A percentile compares a stretch with the other conserved stretches of the same genome.
These are phyloP conservation scores for Tenthredo livida DNA, from an alignment of 2,888 invertebrate genomes.

Conservation along the genomic window DNA sequence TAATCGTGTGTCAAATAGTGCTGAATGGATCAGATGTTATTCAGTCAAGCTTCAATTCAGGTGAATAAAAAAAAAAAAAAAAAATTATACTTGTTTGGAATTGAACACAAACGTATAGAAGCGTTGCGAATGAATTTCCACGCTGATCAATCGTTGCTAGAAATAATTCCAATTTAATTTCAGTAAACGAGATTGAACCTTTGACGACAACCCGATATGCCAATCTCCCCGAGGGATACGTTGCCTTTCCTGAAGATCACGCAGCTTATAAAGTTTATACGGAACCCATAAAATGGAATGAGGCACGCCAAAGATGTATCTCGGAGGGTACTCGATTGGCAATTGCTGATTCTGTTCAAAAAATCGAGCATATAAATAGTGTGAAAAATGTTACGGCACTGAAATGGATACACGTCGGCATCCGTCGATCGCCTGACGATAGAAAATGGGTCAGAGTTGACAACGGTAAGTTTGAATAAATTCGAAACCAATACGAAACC, in stretches of 20 bases:
- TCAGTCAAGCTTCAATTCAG: not conserved
- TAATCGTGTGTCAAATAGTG: not conserved
- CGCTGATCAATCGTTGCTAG: not conserved
- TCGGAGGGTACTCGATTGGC: not conserved
- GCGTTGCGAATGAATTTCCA: not conserved
- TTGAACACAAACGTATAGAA: not conserved
- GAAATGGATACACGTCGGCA: not conserved
- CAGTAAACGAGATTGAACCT: not conserved
- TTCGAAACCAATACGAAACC: not conserved
- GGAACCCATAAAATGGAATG: not conserved
- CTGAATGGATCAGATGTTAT: not conserved
- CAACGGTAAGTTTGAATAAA: not conserved
- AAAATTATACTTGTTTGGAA: not conserved
- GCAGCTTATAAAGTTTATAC: not conserved
- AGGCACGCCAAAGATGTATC: not conserved
- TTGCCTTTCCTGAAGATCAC: not conserved
- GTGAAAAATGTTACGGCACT: not conserved
- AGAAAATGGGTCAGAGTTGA: not conserved
- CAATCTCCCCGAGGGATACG: not conserved
- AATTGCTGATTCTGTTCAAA: not conserved
- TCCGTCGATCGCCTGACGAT: not conserved
- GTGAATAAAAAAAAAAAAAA: not conserved
- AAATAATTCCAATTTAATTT: not conserved
- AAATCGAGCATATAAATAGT: not conserved
- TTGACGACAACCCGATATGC: not conserved